Evolutionary conservation across 2,113 vertebrate genomes (phyloP).

Genomic region (Paratilapia polleni): DNA sequence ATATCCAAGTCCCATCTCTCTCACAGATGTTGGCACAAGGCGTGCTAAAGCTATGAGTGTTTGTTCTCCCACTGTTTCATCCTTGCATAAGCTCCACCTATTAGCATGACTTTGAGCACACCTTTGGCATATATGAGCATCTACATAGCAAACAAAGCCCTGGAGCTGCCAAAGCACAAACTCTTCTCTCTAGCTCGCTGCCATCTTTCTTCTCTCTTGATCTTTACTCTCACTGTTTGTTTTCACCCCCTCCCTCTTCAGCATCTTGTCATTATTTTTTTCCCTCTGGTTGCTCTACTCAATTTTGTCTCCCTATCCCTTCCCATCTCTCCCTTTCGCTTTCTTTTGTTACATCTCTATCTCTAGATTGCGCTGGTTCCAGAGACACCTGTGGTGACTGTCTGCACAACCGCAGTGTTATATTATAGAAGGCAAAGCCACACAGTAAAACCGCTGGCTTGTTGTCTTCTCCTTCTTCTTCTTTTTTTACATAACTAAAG

Average conservation of each 20-base stretch:
- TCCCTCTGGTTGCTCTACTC: constrained; percentile 5
- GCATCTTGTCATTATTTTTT: not conserved
- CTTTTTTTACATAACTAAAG: constrained; percentile 2
- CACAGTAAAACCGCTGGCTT: constrained; percentile 7
- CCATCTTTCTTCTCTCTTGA: constrained; percentile 22
- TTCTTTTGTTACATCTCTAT: not conserved
- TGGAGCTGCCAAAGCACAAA: not conserved
- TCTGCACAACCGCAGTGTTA: not conserved
- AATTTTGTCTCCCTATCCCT: not conserved
- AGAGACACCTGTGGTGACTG: constrained; percentile 44
- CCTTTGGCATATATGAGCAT: constrained; percentile 6
- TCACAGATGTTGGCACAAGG: constrained; percentile 29
- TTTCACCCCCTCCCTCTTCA: not conserved
- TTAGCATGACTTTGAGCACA: constrained; percentile 39
- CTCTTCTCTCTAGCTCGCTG: constrained; percentile 14
- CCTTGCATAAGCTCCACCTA: not conserved
- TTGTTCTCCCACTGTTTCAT: constrained; percentile 29
- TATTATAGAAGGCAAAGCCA: not conserved
- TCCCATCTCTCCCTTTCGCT: not conserved
- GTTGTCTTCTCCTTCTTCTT: not conserved
- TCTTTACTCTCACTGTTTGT: constrained; percentile 16
- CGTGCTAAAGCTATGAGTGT: constrained; percentile 15
- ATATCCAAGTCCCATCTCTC: not conserved
- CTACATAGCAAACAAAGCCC: constrained; percentile 22
- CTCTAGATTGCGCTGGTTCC: not conserved